Base-by-base conservation (phyloP, 2,113 vertebrate species). In the Anguilla japonica region DNA sequence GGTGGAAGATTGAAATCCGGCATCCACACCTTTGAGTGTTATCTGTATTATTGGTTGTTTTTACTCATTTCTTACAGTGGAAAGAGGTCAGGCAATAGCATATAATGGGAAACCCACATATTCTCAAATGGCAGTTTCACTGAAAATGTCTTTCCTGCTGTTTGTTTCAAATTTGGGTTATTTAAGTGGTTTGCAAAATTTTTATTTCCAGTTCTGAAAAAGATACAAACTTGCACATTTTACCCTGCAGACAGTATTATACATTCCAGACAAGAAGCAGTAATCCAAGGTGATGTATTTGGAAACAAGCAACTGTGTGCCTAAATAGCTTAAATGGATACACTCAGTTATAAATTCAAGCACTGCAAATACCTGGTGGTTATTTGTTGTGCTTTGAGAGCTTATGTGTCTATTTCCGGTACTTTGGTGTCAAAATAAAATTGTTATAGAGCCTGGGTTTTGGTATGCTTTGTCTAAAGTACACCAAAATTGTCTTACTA, bases 121-220 rank as follows among this genome's bases (percentile, higher is more conserved):
- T 89, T 92, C 82, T 34, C 22, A 60, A 63, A 75, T 50, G 40
- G 84, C 90, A 91, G 85, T 90, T 87, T 85, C 87, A 89, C 88
- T 89, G 89, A 87, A 92, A 89, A 91, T 87, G 90, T 41, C 87
- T 90, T 53, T 20, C 60, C 81, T 88, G 87, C 90, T 93, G 90
- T 94, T 93, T 92, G 88, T 93, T 95, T 95, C 95, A 46, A 96
- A 96, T 95, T 96, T 91, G 92, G 91, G 91, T 93, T 89, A 87
- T 94, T 95, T 93, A 95, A 95, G 94, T 95, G 95, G 92, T 83
- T 91, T 91, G 86, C 91, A 93, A 88, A 92, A 92, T 92, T 89
- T 92, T 88, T 90, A 79, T 81, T 53, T 79, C 82, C 82, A 34
- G 53, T n/a, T 34, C 34, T 67, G 50, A 81, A 81, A 80, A 87